A percentile compares a stretch with the other conserved stretches of the same genome.
Conservation (phyloP, 2,888 invertebrate species). For the Lymantria dispar region DNA sequence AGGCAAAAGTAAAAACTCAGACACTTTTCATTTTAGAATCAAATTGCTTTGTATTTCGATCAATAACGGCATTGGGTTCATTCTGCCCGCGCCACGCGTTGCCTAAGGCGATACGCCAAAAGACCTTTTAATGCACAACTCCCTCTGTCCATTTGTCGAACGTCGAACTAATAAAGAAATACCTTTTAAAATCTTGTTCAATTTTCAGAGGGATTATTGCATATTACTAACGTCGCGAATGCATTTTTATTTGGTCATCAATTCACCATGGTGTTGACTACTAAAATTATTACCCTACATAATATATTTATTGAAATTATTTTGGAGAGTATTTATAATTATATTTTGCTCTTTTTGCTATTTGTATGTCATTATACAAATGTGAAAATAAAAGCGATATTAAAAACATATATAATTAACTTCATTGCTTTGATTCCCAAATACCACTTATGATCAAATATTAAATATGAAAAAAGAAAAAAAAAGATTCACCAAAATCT, state of each 20-base stretch:
- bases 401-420: too few relatives aligned
- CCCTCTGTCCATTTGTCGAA: constrained; percentile 57
- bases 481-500: too few relatives aligned
- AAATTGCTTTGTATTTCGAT: constrained; percentile 41
- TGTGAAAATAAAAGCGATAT: too few relatives aligned
- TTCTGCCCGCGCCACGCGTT: constrained; percentile 42
- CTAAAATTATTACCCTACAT: neutral
- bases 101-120: constrained; percentile 51
- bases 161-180: constrained; percentile 58
- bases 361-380: too few relatives aligned
- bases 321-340: too few relatives aligned
- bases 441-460: too few relatives aligned
- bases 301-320: too few relatives aligned
- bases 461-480: too few relatives aligned
- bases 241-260: constrained; percentile 18
- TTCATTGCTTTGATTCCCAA: too few relatives aligned
- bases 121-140: constrained; percentile 60
- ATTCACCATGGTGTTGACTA: constrained; percentile 10
- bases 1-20: constrained; percentile 36
- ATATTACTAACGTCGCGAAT: constrained; percentile 35
- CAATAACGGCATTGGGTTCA: constrained; percentile 37
- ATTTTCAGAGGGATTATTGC: constrained; percentile 31
- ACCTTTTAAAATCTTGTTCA: constrained; percentile 53
- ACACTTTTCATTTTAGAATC: constrained; percentile 31
- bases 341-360: too few relatives aligned